Evolutionary conservation across 2,888 invertebrate genomes (phyloP).

Genomic region (Ectemnius lituratus): DNA sequence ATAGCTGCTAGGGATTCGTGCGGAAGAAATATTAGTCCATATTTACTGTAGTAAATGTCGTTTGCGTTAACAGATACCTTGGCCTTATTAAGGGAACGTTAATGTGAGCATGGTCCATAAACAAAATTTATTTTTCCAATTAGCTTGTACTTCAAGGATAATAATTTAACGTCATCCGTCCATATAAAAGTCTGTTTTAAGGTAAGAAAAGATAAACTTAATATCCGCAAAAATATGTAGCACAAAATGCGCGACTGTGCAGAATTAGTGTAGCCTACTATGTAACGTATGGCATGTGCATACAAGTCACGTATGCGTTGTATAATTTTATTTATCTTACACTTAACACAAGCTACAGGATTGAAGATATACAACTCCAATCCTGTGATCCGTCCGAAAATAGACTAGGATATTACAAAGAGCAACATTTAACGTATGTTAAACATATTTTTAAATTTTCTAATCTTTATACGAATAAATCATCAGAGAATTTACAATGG

Average conservation of each 20-base stretch:
- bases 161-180: slow-evolving; percentile 45
- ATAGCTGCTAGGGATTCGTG: slow-evolving; percentile 17
- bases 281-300: slow-evolving; percentile 8
- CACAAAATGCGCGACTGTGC: too few relatives aligned
- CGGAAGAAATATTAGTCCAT: not conserved
- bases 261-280: too few relatives aligned
- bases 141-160: too few relatives aligned
- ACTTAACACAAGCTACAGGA: too few relatives aligned
- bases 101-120: too few relatives aligned
- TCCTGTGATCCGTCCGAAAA: slow-evolving; percentile 30
- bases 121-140: too few relatives aligned
- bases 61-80: too few relatives aligned
- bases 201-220: slow-evolving; percentile 15
- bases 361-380: too few relatives aligned
- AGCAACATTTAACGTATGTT: slow-evolving; percentile 53
- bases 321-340: not conserved
- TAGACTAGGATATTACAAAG: slow-evolving; percentile 23
- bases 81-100: too few relatives aligned
- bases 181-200: slow-evolving; percentile 55
- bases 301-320: not conserved
- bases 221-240: too few relatives aligned
- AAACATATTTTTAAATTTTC: slow-evolving; percentile 66
- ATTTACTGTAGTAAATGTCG: not conserved
- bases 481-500: slow-evolving; percentile 14
- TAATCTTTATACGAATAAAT: slow-evolving; percentile 71